These are phyloP conservation scores for Cheilosia grossa DNA, from an alignment of 2,888 invertebrate species.

Conservation along the genomic window DNA sequence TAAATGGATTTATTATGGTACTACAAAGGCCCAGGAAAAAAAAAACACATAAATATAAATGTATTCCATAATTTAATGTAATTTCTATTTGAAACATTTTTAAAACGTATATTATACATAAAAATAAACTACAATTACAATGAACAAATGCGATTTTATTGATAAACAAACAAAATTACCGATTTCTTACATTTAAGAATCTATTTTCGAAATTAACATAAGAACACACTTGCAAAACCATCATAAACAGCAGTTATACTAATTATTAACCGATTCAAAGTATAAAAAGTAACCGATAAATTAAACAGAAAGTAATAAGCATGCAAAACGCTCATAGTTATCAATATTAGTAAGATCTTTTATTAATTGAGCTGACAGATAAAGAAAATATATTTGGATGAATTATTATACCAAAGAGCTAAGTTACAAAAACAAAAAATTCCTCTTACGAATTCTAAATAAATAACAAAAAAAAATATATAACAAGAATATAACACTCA, in stretches of 20 bases:
- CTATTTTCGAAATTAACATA: conserved; percentile 48
- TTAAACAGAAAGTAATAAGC: conserved; percentile 9
- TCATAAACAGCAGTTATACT: conserved; percentile 11
- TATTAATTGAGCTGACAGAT: conserved; percentile 37
- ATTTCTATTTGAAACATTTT: conserved; percentile 64
- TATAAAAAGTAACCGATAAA: conserved; percentile 35
- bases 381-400: conserved; percentile 15
- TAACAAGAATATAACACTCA: conserved; percentile 31
- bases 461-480: background rate
- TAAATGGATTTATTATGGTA: conserved; percentile 60
- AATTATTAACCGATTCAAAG: conserved; percentile 48
- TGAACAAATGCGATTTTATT: conserved; percentile 59
- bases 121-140: conserved; percentile 38
- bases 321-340: conserved; percentile 52
- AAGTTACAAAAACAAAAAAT: conserved; percentile 40
- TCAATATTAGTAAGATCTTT: conserved; percentile 36
- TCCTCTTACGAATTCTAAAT: conserved; percentile 58
- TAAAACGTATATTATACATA: conserved; percentile 28
- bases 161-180: conserved; percentile 32
- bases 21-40: conserved; percentile 50
- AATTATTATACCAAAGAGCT: conserved; percentile 34
- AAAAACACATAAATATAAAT: conserved; percentile 48
- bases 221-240: conserved; percentile 21
- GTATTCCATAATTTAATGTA: conserved; percentile 73
- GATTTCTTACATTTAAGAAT: conserved; percentile 70